These are phyloP conservation scores for Gerris lacustris DNA, from an alignment of 2,888 invertebrate species.

Conservation along the genomic window DNA sequence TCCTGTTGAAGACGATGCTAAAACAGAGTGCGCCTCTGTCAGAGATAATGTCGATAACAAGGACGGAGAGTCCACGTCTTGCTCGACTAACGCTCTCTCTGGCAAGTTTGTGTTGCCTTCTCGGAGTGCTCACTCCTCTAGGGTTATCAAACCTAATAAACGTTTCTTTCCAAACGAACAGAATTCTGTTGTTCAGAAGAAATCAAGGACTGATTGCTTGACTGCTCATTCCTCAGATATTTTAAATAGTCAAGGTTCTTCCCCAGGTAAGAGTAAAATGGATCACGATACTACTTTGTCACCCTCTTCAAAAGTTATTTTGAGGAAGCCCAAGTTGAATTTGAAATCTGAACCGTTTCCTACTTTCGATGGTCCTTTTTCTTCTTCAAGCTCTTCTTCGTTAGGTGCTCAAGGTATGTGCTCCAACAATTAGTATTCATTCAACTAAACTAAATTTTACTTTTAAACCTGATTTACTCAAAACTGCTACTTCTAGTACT, in stretches of 20 bases:
- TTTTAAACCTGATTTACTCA: no score
- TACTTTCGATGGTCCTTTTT: slow-evolving; percentile 54
- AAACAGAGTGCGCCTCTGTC: no score
- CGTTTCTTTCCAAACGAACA: slow-evolving; percentile 57
- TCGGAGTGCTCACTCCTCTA: slow-evolving; percentile 70
- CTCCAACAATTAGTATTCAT: neutral
- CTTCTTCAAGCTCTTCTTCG: slow-evolving; percentile 36
- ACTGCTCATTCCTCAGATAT: neutral
- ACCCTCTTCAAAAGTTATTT: slow-evolving; percentile 44
- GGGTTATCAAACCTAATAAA: slow-evolving; percentile 80
- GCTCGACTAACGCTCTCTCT: neutral
- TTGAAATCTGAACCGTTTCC: slow-evolving; percentile 35
- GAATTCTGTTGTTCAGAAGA: slow-evolving; percentile 14
- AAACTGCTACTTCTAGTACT: no score
- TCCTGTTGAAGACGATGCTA: no score
- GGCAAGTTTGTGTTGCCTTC: slow-evolving; percentile 62
- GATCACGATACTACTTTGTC: neutral
- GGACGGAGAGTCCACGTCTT: no score
- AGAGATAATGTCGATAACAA: no score
- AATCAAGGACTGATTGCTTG: slow-evolving; percentile 7
- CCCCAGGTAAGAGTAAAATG: neutral
- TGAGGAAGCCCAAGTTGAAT: slow-evolving; percentile 55
- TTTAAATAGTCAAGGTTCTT: neutral
- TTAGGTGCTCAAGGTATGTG: slow-evolving; percentile 9
- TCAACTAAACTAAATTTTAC: slow-evolving; percentile 22